Conservation (phyloP, 1,140 invertebrate species). For the Pachypeltis micranthus region DNA sequence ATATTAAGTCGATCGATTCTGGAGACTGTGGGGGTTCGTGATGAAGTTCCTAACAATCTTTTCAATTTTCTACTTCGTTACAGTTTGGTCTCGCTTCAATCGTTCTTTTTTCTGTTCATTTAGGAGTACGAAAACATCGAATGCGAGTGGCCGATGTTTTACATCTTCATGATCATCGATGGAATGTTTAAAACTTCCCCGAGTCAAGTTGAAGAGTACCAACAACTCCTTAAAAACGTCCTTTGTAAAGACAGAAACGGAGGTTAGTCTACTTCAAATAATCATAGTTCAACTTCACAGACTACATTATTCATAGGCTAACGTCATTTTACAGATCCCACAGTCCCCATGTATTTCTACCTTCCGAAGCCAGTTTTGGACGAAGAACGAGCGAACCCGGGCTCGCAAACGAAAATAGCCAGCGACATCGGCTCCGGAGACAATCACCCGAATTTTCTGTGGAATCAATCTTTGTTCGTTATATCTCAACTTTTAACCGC, state of each 20-base stretch:
- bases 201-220: conserved; percentile 87
- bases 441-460: conserved; percentile 42
- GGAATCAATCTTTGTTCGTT: conserved; percentile 72
- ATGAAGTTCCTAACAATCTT: too few relatives aligned
- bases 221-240: conserved; percentile 63
- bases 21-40: too few relatives aligned
- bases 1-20: too few relatives aligned
- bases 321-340: conserved; percentile 49
- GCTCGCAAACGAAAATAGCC: conserved; percentile 49
- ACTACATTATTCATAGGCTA: not conserved
- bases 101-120: conserved; percentile 14
- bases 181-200: conserved; percentile 78
- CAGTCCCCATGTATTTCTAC: conserved; percentile 81
- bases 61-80: too few relatives aligned
- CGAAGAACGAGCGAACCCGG: conserved; percentile 57
- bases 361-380: conserved; percentile 71
- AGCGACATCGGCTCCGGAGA: conserved; percentile 43
- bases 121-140: conserved; percentile 93
- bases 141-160: conserved; percentile 96
- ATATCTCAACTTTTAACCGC: conserved; percentile 83
- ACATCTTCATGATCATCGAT: conserved; percentile 90
- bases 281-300: not conserved
- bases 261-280: conserved; percentile 38
- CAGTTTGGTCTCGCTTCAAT: too few relatives aligned
- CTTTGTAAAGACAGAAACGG: conserved; percentile 66